Conservation (phyloP, 2,888 invertebrate genomes). For the Gari tellinella region DNA sequence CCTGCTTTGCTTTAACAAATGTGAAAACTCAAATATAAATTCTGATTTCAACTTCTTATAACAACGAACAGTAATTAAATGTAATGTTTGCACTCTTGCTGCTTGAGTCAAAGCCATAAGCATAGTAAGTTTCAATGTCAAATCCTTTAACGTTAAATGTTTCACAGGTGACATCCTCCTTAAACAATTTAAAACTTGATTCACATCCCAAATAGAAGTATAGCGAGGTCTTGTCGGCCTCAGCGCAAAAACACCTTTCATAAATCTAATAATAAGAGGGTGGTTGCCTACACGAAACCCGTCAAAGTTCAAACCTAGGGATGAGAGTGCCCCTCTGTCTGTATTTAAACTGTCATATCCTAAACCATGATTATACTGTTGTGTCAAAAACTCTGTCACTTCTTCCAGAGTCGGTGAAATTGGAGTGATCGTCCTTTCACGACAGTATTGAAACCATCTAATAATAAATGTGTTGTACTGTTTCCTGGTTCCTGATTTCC, state of each 20-base stretch:
- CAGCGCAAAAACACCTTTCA: conserved; percentile 36
- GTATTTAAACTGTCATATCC: conserved; percentile 32
- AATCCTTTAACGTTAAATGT: conserved; percentile 28
- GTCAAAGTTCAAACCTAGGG: conserved; percentile 17
- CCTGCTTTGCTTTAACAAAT: conserved; percentile 20
- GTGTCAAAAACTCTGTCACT: conserved; percentile 18
- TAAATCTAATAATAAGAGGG: conserved; percentile 18
- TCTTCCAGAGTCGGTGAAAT: conserved; percentile 9
- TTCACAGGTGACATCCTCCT: conserved; percentile 12
- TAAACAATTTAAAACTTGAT: conserved; percentile 9
- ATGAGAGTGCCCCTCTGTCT: conserved; percentile 17
- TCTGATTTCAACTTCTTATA: conserved; percentile 14
- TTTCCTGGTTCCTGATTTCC: conserved; percentile 16
- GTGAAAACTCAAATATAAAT: conserved; percentile 20
- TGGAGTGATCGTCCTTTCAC: conserved; percentile 15
- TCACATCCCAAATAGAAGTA: conserved; percentile 27
- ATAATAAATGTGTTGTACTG: conserved; percentile 11
- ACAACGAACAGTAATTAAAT: conserved; percentile 18
- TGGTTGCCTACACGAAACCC: conserved; percentile 27
- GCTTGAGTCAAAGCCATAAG: conserved; percentile 39
- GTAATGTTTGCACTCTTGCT: conserved; percentile 36
- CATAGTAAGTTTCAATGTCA: conserved; percentile 38
- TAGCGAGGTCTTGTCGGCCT: conserved; percentile 28
- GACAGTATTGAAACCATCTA: conserved; percentile 29
- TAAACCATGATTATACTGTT: conserved; percentile 13